These are phyloP conservation scores for Pararge aegeria DNA, from an alignment of 1,140 invertebrate genomes.

Conservation along the genomic window DNA sequence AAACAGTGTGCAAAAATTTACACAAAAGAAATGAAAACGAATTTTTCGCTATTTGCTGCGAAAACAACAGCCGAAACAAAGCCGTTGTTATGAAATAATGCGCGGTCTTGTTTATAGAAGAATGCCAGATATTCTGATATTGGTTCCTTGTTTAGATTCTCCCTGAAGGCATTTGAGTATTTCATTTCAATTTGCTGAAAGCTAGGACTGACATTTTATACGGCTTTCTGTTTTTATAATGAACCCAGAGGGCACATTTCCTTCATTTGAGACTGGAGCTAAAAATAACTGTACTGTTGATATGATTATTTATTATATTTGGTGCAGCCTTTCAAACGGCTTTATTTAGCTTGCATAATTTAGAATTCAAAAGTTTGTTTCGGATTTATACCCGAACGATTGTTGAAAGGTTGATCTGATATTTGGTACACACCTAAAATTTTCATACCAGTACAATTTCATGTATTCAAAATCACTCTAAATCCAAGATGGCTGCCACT, in stretches of 20 bases:
- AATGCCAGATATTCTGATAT: constrained; percentile 18
- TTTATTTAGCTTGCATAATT: too few relatives aligned
- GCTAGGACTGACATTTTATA: not conserved
- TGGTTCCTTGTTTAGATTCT: constrained; percentile 8
- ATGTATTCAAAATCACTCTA: too few relatives aligned
- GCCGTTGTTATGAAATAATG: constrained; percentile 25
- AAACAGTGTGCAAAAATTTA: constrained; percentile 7
- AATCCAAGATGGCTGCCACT: too few relatives aligned
- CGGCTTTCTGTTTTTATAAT: not conserved
- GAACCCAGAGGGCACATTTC: not conserved
- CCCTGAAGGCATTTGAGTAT: not conserved
- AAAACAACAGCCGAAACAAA: constrained; percentile 14
- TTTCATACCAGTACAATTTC: too few relatives aligned
- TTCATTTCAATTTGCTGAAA: constrained; percentile 1
- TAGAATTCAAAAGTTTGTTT: too few relatives aligned
- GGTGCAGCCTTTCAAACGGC: too few relatives aligned
- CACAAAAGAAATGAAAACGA: constrained; percentile 11
- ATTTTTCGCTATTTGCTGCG: constrained; percentile 13
- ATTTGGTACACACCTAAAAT: too few relatives aligned
- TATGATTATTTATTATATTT: too few relatives aligned
- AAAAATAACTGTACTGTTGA: too few relatives aligned
- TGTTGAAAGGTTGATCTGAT: too few relatives aligned
- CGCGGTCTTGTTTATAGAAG: constrained; percentile 15
- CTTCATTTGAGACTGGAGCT: too few relatives aligned
- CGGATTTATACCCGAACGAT: too few relatives aligned